Evolutionary conservation across 1,140 invertebrate species (phyloP), one percentile per base, ranked within the genome.

Genomic region (Agrilus planipennis): DNA sequence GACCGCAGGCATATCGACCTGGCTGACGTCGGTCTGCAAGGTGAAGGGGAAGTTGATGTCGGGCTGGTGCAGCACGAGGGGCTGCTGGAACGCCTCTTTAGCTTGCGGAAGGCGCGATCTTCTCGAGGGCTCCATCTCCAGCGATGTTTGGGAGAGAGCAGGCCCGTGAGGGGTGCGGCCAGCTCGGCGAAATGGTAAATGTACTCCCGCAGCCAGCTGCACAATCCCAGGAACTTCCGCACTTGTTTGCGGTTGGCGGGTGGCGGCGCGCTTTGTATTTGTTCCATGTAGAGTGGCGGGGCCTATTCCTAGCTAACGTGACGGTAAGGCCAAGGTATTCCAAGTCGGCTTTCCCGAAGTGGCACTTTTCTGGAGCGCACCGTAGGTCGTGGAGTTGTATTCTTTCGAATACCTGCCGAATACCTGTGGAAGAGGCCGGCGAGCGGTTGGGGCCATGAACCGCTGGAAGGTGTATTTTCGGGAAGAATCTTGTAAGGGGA

Each of bases 301-400:
- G 51, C 22, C 22, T 29, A 25, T 50, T 46, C 7, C 21, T 31
- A 10, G 47, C 39, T 17, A 45, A 35, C 5, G 45, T 31, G 2
- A 58, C 25, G 7, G 34, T 12, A 19, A 55, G 41, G 7, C 54
- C 58, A 6, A 59, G 34, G 44, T 51, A 60, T 28, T 55, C 38
- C 12, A 56, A 21, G 30, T 43, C 20, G 1, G 22, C 16, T 15
- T 12, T 36, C 2, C 16, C 17, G 19, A 47, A 32, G n/a, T 39
- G 29, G 18, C 39, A 52, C 37, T 52, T 52, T 3, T 44, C 21
- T 14, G 29, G n/a, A 2, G 28, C 32, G 3, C 42, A 19, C 14
- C 15, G n/a, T n/a, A n/a, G n/a, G n/a, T n/a, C n/a, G n/a, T n/a
- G n/a, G n/a, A n/a, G n/a, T n/a, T n/a, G n/a, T n/a, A n/a, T n/a